Conservation (phyloP, 2,888 invertebrate species). For the Thera britannica region DNA sequence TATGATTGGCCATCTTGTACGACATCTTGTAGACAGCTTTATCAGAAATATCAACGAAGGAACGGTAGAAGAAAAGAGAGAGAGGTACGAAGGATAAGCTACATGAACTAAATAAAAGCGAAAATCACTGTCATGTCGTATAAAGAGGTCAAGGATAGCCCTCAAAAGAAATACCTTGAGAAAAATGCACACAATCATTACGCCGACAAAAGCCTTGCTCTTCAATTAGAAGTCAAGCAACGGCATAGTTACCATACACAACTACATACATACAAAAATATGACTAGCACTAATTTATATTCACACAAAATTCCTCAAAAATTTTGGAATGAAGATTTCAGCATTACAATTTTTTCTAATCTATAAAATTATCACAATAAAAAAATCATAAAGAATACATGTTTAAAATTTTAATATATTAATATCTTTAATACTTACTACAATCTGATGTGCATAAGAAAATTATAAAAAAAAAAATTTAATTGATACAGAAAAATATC, state of each 20-base stretch:
- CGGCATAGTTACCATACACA: conserved; percentile 9
- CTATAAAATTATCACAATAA: conserved; percentile 41
- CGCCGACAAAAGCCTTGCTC: no score
- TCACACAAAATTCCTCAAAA: conserved; percentile 52
- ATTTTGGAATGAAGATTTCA: conserved; percentile 38
- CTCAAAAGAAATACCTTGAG: no score
- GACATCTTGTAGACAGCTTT: no score
- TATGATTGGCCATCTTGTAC: no score
- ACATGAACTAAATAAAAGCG: no score
- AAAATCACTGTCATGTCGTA: no score
- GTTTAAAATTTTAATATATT: conserved; percentile 7
- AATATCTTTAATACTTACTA: conserved; percentile 10
- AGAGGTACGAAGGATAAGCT: no score
- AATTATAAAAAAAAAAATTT: conserved; percentile 8
- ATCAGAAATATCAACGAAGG: no score
- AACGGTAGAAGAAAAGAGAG: no score
- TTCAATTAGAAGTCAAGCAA: conserved; percentile 13
- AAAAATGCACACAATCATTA: no score
- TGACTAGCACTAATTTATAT: conserved; percentile 62
- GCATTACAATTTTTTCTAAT: conserved; percentile 21
- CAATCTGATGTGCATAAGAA: conserved; percentile 2
- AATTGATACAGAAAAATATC: neutral
- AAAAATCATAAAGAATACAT: conserved; percentile 20
- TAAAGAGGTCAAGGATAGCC: no score
- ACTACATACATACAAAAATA: conserved; percentile 56